Base-by-base conservation (phyloP, 2,888 invertebrate genomes). In the Agrochola lychnidis region DNA sequence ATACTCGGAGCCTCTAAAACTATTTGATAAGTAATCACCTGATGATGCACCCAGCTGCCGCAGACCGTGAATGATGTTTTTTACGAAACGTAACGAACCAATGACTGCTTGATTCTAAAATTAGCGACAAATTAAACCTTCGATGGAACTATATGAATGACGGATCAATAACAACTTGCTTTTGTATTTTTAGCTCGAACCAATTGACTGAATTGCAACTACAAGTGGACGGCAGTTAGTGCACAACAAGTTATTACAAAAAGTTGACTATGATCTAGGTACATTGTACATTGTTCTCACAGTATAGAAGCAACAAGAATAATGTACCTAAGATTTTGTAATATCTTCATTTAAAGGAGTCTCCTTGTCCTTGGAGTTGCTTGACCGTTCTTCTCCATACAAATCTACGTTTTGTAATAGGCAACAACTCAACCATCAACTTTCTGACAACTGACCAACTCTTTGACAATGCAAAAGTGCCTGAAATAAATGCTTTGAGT, bases 1-100 rank as follows among this genome's bases (percentile, higher is more conserved):
- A 73, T 62, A 30, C 48, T 59, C 22, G n/a, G 12, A 69, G 30
- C 19, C 36, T 22, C 48, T 63, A 72, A 78, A 78, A 73, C 56
- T 62, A 19, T 57, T 30, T 61, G 22, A 82, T 69, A 84, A 53
- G 48, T 51, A 53, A 73, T 87, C 83, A 89, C 76, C 78, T 82
- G 88, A 87, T 79, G 86, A 86, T 86, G 82, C 84, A 83, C 79
- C 82, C 69, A 71, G 71, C 70, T 79, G 82, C 81, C 78, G 40
- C 69, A 69, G 82, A 83, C 85, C 91, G 85, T 90, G 90, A 90
- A 91, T 87, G 85, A 82, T 86, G 82, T 76, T 89, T 90, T 89
- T 84, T 88, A 62, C 66, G 64, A 76, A 77, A 78, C 82, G 77
- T 77, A 80, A 85, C 82, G 84, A 86, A 72, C 76, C 81, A 85